Evolutionary conservation across 2,797 vertebrate species (phyloP).

Genomic region (Anableps anableps): DNA sequence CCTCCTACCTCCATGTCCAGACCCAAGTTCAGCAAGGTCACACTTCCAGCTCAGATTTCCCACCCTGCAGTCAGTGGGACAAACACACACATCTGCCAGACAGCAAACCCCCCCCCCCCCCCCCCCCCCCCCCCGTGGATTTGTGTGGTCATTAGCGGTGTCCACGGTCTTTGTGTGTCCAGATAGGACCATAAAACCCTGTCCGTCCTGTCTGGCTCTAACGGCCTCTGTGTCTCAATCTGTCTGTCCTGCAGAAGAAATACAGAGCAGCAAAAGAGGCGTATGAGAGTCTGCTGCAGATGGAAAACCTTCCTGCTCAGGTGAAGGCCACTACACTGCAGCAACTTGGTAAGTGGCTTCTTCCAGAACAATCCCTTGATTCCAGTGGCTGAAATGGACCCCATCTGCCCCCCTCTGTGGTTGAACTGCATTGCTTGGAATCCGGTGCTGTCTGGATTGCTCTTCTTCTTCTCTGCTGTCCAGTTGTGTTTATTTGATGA

Average conservation of each 20-base stretch:
- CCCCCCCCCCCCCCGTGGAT: constrained; percentile 66
- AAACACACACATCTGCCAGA: constrained; percentile 35
- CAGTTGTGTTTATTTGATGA: neutral
- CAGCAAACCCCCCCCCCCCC: no score
- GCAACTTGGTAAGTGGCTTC: constrained; percentile 91
- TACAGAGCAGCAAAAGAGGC: constrained; percentile 97
- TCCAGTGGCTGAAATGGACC: neutral
- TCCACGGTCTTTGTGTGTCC: constrained; percentile 74
- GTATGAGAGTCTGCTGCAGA: constrained; percentile 96
- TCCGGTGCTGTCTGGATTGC: neutral
- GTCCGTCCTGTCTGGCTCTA: constrained; percentile 71
- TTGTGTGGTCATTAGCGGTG: constrained; percentile 63
- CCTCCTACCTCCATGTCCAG: constrained; percentile 11
- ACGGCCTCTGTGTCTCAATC: constrained; percentile 44
- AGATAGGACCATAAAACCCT: constrained; percentile 70
- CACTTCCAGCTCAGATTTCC: constrained; percentile 73
- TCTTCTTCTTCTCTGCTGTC: neutral
- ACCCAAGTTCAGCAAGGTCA: constrained; percentile 64
- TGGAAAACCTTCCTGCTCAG: constrained; percentile 95
- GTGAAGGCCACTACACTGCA: constrained; percentile 98
- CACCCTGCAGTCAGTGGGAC: constrained; percentile 6
- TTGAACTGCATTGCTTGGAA: no score
- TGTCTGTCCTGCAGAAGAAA: constrained; percentile 87
- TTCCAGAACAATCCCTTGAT: neutral
- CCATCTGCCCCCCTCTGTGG: neutral